These are phyloP conservation scores for Gambusia affinis DNA, from an alignment of 2,113 vertebrate species.

Conservation along the genomic window DNA sequence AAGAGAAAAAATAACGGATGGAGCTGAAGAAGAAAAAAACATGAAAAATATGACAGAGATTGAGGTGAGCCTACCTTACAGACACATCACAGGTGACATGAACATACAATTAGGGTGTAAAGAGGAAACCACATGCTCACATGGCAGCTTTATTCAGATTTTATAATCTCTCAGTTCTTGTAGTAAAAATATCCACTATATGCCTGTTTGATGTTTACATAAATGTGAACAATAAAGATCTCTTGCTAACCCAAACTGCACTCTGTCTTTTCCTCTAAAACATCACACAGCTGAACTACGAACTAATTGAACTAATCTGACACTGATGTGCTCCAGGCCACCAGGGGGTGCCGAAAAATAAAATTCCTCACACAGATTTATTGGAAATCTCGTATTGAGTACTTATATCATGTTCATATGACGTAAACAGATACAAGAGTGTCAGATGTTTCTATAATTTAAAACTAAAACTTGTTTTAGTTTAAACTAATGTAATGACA, in stretches of 20 bases:
- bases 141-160: not conserved
- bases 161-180: not conserved
- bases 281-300: not conserved
- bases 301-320: not conserved
- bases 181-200: not conserved
- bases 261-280: not conserved
- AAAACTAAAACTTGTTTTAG: no score
- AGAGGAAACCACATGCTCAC: not conserved
- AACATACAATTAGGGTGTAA: not conserved
- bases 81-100: not conserved
- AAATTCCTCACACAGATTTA: not conserved
- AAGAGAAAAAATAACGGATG: not conserved
- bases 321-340: not conserved
- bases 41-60: constrained; percentile 1
- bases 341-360: not conserved
- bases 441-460: no score
- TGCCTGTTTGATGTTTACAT: not conserved
- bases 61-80: not conserved
- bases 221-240: not conserved
- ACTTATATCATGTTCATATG: no score
- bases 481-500: no score
- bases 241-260: not conserved
- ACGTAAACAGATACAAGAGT: no score
- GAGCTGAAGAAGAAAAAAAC: constrained; percentile 4
- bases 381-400: no score